Percentiles rank a stretch among this genome's conserved stretches.
Evolutionary conservation across 2,797 vertebrate genomes (phyloP).

Genomic region (Pipistrellus nathusii): DNA sequence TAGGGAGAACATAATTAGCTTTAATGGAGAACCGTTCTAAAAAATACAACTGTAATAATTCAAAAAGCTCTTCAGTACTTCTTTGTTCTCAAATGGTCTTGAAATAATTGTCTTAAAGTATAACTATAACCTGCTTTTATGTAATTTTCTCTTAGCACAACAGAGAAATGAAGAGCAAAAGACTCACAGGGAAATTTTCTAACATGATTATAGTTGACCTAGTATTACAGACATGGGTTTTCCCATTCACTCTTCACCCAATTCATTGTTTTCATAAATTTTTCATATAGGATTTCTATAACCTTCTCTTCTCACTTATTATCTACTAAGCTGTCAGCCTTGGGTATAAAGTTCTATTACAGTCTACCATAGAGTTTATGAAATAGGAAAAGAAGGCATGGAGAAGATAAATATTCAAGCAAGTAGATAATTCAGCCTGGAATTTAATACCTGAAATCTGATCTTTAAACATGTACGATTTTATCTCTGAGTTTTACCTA

Average conservation of each 20-base stretch:
- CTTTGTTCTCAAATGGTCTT: slow-evolving; percentile 64
- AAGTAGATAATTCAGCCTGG: neutral
- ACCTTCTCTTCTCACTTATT: neutral
- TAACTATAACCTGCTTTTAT: slow-evolving; percentile 66
- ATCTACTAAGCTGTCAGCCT: neutral
- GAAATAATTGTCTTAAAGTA: slow-evolving; percentile 74
- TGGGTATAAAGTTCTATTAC: neutral
- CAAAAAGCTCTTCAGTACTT: slow-evolving; percentile 57
- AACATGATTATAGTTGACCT: slow-evolving; percentile 57
- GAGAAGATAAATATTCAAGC: slow-evolving; percentile 17
- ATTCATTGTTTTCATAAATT: slow-evolving; percentile 69
- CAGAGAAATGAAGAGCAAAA: slow-evolving; percentile 52
- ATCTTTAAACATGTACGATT: neutral
- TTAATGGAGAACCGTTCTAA: slow-evolving; percentile 61
- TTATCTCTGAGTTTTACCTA: neutral
- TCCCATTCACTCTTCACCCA: slow-evolving; percentile 62
- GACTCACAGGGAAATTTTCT: slow-evolving; percentile 47
- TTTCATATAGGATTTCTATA: slow-evolving; percentile 32
- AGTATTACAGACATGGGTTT: slow-evolving; percentile 48
- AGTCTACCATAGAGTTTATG: neutral
- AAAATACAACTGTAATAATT: slow-evolving; percentile 71
- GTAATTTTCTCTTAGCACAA: slow-evolving; percentile 66
- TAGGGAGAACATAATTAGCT: slow-evolving; percentile 60
- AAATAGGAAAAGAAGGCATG: neutral
- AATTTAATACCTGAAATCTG: neutral